Evolutionary conservation across 2,888 invertebrate species (phyloP), one percentile per base, ranked within the genome.

Genomic region (Drosophila barbarae): DNA sequence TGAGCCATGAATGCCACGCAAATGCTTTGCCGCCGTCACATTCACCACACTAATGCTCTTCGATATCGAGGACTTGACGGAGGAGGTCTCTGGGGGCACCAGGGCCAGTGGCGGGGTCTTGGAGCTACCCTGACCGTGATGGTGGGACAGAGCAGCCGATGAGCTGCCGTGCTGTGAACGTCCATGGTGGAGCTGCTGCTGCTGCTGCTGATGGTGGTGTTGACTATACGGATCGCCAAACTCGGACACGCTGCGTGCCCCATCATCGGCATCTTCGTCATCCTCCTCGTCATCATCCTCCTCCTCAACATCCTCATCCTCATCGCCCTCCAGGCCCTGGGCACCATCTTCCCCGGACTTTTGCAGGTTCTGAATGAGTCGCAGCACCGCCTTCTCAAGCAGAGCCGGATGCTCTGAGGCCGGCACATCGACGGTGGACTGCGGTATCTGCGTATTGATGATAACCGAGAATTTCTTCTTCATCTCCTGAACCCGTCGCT

Each of bases 391-490:
- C 54, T 92, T 91, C 84, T 95, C 94, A 53, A 95, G 86, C 60
- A 93, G 91, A 64, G 91, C 90, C 0, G 94, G 94, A 89, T 95
- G 93, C 84, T 95, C 94, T 0, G 94, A 92, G 1, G 91, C 91
- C 39, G 91, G 90, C 46, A 87, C 87, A 84, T 89, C 89, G 15
- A 78, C 63, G 3, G 87, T 83, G 6, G 88, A 83, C 26, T 87
- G 79, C 34, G 83, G 84, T 69, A 90, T 91, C 56, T 90, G 90
- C 42, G 90, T 90, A 76, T 92, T 91, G 13, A 93, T 91, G 63
- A 93, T 92, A 1, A 94, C 93, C 9, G 95, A 94, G 90, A 93
- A 96, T 86, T 93, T 92, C 68, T 91, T 91, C 87, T 95, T 95
- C 95, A 96, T 96, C 75, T 95, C 94, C 51, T 92, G 91, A 72